These are phyloP conservation scores for Rapana venosa DNA, from an alignment of 2,888 invertebrate genomes.

Conservation along the genomic window DNA sequence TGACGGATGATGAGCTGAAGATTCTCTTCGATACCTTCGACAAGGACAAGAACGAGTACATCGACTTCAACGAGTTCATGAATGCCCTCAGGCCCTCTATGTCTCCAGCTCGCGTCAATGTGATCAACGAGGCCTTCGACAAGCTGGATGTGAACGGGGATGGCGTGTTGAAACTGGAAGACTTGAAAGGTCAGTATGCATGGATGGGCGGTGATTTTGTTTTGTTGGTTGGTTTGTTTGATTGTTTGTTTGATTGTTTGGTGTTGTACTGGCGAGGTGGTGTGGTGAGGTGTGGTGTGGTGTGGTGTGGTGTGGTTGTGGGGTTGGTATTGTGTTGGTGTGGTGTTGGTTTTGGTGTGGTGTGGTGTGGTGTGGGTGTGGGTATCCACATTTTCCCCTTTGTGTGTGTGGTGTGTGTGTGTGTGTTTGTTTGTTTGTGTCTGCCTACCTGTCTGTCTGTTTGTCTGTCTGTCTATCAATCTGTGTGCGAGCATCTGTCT, in stretches of 20 bases:
- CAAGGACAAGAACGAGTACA: constrained; percentile 63
- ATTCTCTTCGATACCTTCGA: constrained; percentile 68
- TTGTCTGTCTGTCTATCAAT: neutral
- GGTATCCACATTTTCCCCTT: too few species aligned
- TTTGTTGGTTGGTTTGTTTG: neutral
- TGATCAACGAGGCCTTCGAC: constrained; percentile 72
- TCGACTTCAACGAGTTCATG: constrained; percentile 74
- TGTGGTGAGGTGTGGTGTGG: too few species aligned
- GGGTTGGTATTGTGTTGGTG: neutral
- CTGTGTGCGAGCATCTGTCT: neutral
- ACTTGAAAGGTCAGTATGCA: constrained; percentile 65
- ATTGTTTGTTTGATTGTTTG: neutral
- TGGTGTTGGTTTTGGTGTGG: neutral
- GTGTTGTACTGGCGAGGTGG: too few species aligned
- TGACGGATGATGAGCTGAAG: constrained; percentile 64
- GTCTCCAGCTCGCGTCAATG: constrained; percentile 58
- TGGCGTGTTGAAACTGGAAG: constrained; percentile 67
- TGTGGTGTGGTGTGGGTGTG: neutral
- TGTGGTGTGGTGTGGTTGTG: too few species aligned
- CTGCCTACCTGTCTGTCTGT: neutral
- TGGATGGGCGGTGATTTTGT: neutral
- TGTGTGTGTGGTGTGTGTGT: neutral
- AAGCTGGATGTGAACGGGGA: constrained; percentile 71
- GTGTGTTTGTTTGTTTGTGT: neutral
- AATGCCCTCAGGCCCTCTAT: constrained; percentile 67